Evolutionary conservation across 2,888 invertebrate species (phyloP), one percentile per base, ranked within the genome.

Genomic region (Metalampra italica): DNA sequence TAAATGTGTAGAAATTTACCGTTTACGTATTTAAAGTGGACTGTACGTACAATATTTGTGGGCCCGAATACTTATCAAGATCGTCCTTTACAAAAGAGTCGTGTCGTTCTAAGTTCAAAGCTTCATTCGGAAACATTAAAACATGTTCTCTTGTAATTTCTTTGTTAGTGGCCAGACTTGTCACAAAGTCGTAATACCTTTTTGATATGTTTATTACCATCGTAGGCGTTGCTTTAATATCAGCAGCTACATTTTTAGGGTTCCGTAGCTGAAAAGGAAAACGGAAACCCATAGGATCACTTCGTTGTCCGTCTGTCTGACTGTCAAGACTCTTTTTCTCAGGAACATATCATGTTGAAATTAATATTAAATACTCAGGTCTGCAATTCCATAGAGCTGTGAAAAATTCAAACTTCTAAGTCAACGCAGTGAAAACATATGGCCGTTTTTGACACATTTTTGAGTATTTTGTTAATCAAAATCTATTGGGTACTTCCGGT

Each of bases 161-260:
- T 51, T 44, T 49, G 42, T 44, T 43, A 4, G 14, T 40, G 12
- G 43, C 38, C 44, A 44, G 34, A 15, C n/a, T 13, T 34, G 43
- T 43, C 43, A 34, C 11, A 43, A 40, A 43, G 36, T 29, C 29
- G n/a, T 12, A 22, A 22, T 40, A 39, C 46, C 50, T 32, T 47
- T 50, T 53, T 46, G 46, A 52, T 50, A 42, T 46, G 40, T 42
- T 48, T 42, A 50, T 46, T 49, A 36, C 9, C 22, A 13, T 29
- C 46, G 43, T 46, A 29, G 47, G 39, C 30, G 49, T 15, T 15
- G n/a, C 22, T 44, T 43, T 44, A 44, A 15, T 44, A 44, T 45
- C 39, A 39, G 45, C 39, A 45, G 38, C 14, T 29, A 29, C 12
- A 5, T 42, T 42, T 12, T n/a, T n/a, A n/a, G n/a, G n/a, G n/a